Conservation (phyloP, 2,888 invertebrate genomes). For the Cynaeus angustus region DNA sequence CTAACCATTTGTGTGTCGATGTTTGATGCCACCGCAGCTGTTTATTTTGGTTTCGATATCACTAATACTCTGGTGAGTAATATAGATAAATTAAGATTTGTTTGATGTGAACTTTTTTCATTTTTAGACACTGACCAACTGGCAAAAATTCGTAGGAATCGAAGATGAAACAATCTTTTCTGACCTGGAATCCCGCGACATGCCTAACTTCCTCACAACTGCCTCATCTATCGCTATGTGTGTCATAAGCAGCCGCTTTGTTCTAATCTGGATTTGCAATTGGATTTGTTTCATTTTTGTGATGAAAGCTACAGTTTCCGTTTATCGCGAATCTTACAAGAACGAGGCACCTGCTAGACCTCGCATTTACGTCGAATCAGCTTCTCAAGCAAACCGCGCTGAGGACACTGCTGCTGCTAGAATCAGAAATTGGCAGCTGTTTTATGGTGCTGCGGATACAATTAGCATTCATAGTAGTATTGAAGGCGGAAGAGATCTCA, state of each 20-base stretch:
- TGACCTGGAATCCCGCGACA: background rate
- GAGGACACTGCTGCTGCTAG: slow-evolving; percentile 55
- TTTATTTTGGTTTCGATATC: slow-evolving; percentile 70
- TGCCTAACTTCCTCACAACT: slow-evolving; percentile 48
- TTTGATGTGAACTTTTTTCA: too few relatives aligned
- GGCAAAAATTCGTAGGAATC: background rate
- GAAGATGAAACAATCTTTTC: background rate
- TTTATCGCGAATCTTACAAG: slow-evolving; percentile 47
- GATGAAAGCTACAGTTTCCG: slow-evolving; percentile 52
- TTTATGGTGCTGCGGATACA: slow-evolving; percentile 58
- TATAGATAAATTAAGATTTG: too few relatives aligned
- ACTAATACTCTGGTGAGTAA: slow-evolving; percentile 67
- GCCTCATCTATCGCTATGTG: slow-evolving; percentile 57
- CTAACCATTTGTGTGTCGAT: slow-evolving; percentile 66
- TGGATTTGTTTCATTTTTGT: slow-evolving; percentile 59
- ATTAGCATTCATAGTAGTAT: background rate
- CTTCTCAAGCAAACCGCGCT: background rate
- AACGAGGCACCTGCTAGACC: slow-evolving; percentile 15
- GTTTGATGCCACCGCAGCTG: slow-evolving; percentile 70
- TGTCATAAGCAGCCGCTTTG: slow-evolving; percentile 56
- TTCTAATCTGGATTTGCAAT: slow-evolving; percentile 62
- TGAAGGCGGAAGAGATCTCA: slow-evolving; percentile 14
- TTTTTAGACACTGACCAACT: background rate
- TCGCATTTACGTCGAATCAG: slow-evolving; percentile 7
- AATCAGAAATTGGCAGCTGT: slow-evolving; percentile 63